A percentile compares a stretch with the other conserved stretches of the same genome.
Evolutionary conservation across 92 coral and sea anemone genomes (phyloP).

Genomic region (Chrysogorgia sp.): DNA sequence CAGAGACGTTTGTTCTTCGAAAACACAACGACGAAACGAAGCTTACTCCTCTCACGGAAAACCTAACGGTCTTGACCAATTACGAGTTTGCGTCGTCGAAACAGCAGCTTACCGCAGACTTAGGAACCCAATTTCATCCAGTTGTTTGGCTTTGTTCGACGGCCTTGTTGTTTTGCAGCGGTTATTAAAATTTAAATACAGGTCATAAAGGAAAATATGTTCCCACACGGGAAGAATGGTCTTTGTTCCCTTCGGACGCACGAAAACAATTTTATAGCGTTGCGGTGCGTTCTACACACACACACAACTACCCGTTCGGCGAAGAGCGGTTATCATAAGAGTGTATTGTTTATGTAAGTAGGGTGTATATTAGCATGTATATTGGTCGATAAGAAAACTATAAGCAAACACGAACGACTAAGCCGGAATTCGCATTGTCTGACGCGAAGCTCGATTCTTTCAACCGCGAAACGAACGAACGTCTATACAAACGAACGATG

Average conservation of each 20-base stretch:
- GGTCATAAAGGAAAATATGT: conserved; percentile 39
- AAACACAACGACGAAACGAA: neutral
- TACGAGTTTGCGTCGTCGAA: neutral
- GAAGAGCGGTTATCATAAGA: neutral
- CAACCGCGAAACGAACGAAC: neutral
- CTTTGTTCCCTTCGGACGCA: neutral
- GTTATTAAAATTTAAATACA: conserved; percentile 90
- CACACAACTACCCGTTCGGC: neutral
- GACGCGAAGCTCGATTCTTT: neutral
- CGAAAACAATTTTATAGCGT: neutral
- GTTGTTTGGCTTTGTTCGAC: conserved; percentile 17
- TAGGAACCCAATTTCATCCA: neutral
- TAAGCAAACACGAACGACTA: conserved; percentile 21
- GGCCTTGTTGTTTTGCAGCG: conserved; percentile 55
- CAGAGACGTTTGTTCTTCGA: neutral
- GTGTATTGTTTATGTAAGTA: conserved; percentile 31
- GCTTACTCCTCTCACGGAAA: too few species aligned
- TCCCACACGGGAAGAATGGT: conserved; percentile 9
- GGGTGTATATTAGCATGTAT: conserved; percentile 19
- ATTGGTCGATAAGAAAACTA: conserved; percentile 8
- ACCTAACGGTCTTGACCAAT: too few species aligned
- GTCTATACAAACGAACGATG: neutral
- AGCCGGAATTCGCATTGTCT: conserved; percentile 2
- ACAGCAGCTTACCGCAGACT: neutral
- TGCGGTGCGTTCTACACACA: neutral